These are phyloP conservation scores for Denticeps clupeoides DNA, from an alignment of 2,797 vertebrate species.

Conservation along the genomic window DNA sequence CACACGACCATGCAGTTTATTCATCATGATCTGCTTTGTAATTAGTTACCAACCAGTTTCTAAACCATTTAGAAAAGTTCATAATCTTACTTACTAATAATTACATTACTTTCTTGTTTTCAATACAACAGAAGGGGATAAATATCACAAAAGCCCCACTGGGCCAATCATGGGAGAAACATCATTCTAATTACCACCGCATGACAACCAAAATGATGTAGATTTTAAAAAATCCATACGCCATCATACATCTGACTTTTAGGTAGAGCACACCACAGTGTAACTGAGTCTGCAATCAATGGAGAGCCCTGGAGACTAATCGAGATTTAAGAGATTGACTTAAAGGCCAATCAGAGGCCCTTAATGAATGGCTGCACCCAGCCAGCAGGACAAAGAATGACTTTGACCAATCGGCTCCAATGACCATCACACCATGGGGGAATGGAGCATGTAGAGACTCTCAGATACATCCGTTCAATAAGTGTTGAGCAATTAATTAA, in stretches of 20 bases:
- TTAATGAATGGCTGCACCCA: background rate
- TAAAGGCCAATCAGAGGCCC: slow-evolving; percentile 15
- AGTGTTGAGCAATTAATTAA: too few relatives aligned
- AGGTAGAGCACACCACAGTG: too few relatives aligned
- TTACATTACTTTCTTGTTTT: too few relatives aligned
- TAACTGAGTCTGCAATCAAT: slow-evolving; percentile 7
- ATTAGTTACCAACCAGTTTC: too few relatives aligned
- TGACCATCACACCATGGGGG: background rate
- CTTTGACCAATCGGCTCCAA: background rate
- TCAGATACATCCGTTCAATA: too few relatives aligned
- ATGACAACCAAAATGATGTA: slow-evolving; percentile 8
- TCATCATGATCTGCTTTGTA: too few relatives aligned
- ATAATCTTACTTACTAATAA: too few relatives aligned
- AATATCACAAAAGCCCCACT: too few relatives aligned
- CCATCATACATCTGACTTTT: slow-evolving; percentile 6
- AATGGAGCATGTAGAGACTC: background rate
- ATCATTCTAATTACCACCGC: slow-evolving; percentile 1
- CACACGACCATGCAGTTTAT: too few relatives aligned
- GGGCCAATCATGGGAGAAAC: background rate
- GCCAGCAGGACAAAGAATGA: background rate
- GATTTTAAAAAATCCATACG: slow-evolving; percentile 12
- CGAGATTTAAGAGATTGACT: slow-evolving; percentile 11
- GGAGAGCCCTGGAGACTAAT: slow-evolving; percentile 10
- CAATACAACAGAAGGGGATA: too few relatives aligned
- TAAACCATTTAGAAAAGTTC: too few relatives aligned